Evolutionary conservation across 2,888 invertebrate genomes (phyloP), one percentile per base, ranked within the genome.

Genomic region (Xanthostigma xanthostigma): DNA sequence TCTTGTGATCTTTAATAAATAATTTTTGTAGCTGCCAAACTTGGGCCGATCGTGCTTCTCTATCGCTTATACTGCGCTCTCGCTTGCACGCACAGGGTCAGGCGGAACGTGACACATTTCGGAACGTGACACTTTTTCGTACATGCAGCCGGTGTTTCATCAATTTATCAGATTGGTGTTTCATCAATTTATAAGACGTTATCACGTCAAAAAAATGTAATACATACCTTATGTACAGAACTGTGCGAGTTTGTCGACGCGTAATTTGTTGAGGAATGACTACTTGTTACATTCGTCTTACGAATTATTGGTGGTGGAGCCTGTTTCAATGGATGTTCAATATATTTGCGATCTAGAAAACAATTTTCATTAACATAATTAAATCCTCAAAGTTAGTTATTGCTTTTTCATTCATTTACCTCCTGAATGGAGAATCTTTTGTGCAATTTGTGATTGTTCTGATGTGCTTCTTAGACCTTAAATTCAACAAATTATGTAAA

Each of bases 371-470:
- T 33, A 49, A 46, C 35, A 41, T 36, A 37, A 46, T 34, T 39
- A 45, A 45, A 48, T 43, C 42, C 45, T 35, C 36, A 8, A 47
- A 35, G 42, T n/a, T 38, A 52, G 46, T 49, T 48, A 45, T 50
- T 51, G 46, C 49, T 51, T 49, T 52, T 51, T 55, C 56, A 49
- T 52, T 53, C 55, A 50, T 58, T 62, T 69, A 74, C 74, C 74
- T 69, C 89, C 89, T 58, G 90, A 90, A 74, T 89, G 83, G 62
- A 91, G 75, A 72, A 89, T 79, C 73, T 87, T 87, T 72, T 89
- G 85, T 57, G 87, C 89, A 66, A 90, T 73, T 68, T 82, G 79
- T 45, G 81, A 80, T 66, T 90, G 88, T 66, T 90, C 89, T 57
- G 81, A 81, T 56, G 86, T 84, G 59, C 81, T 79, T 57, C 81